Evolutionary conservation across 2,113 vertebrate species (phyloP).

Genomic region (Xiphophorus couchianus): DNA sequence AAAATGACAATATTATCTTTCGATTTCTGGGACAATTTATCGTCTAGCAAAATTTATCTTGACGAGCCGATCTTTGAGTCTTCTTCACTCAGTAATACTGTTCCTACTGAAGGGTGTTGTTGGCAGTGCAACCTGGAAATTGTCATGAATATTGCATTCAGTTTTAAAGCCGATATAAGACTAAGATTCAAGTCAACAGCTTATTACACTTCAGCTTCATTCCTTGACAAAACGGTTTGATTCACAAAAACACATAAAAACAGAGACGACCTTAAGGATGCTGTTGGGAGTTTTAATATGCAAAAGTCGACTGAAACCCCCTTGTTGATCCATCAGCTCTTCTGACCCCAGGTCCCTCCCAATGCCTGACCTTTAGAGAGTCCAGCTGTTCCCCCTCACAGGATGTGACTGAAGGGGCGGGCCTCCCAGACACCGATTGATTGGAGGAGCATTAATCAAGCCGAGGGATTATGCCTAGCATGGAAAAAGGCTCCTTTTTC

Average conservation of each 20-base stretch:
- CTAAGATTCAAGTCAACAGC: neutral
- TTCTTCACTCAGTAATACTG: neutral
- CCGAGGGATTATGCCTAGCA: constrained; percentile 90
- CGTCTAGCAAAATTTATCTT: too few relatives aligned
- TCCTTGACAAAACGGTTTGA: neutral
- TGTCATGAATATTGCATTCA: too few relatives aligned
- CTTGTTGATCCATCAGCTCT: constrained; percentile 88
- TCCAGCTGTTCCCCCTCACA: constrained; percentile 92
- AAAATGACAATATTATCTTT: too few relatives aligned
- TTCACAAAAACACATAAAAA: constrained; percentile 13
- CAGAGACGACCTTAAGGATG: constrained; percentile 46
- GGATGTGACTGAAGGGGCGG: constrained; percentile 88
- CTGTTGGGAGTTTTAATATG: constrained; percentile 52
- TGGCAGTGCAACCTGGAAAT: neutral
- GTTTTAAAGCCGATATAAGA: neutral
- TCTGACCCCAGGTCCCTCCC: constrained; percentile 85
- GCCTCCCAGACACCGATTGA: constrained; percentile 92
- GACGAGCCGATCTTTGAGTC: neutral
- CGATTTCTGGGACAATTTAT: too few relatives aligned
- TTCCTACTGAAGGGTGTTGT: neutral
- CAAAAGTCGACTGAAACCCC: constrained; percentile 84
- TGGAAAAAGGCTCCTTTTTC: constrained; percentile 80
- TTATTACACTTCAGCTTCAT: neutral
- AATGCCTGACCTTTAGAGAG: constrained; percentile 90
- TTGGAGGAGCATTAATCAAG: constrained; percentile 97